Evolutionary conservation across 2,888 invertebrate species (phyloP).

Genomic region (Lycia hirtaria): DNA sequence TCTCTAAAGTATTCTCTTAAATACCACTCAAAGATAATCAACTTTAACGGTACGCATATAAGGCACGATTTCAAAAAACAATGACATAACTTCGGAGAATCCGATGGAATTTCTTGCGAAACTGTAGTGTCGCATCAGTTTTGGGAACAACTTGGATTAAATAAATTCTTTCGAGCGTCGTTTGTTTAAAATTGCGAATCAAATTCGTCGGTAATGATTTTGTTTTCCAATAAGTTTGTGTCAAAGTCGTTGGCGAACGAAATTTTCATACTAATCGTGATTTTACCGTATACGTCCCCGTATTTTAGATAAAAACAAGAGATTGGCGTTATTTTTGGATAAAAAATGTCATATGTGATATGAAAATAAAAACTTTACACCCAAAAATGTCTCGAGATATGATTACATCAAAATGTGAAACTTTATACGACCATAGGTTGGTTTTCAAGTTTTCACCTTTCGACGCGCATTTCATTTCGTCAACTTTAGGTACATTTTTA

Average conservation of each 20-base stretch:
- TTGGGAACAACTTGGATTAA: conserved; percentile 75
- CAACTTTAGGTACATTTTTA: conserved; percentile 59
- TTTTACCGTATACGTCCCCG: conserved; percentile 28
- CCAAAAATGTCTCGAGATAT: background rate
- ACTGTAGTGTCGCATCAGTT: conserved; percentile 73
- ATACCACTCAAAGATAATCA: conserved; percentile 62
- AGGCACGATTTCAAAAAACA: conserved; percentile 61
- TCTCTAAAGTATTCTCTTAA: conserved; percentile 44
- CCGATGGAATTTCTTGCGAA: conserved; percentile 73
- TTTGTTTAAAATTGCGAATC: conserved; percentile 66
- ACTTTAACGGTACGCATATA: conserved; percentile 56
- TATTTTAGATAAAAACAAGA: conserved; percentile 29
- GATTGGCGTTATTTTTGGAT: conserved; percentile 14
- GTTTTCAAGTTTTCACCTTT: background rate
- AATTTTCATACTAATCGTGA: conserved; percentile 42
- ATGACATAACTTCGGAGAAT: conserved; percentile 46
- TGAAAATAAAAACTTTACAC: conserved; percentile 10
- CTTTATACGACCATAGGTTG: background rate
- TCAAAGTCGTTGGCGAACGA: conserved; percentile 43
- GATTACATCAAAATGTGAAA: conserved; percentile 9
- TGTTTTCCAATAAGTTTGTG: conserved; percentile 56
- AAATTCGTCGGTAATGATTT: conserved; percentile 57
- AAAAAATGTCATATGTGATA: conserved; percentile 21
- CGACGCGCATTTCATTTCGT: conserved; percentile 45
- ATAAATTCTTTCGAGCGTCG: conserved; percentile 67